phyloP scores from a whole-genome alignment of 2,797 vertebrate genomes.

The Fratercula arctica region DNA sequence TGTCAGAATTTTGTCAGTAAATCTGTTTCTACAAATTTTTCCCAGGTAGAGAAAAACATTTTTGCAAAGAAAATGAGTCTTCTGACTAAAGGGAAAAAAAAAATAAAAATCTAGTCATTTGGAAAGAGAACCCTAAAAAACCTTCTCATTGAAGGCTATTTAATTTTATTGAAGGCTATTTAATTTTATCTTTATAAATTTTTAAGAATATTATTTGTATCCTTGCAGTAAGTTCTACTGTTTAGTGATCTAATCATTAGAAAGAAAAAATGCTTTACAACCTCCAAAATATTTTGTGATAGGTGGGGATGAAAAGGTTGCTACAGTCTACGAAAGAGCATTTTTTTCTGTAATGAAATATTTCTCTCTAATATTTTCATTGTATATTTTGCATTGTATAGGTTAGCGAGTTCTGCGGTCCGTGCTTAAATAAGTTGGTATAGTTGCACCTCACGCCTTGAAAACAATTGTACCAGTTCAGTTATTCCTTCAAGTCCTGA shows the following conservation, averaged over 20 bases:
- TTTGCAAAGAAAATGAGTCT: constrained; percentile 13
- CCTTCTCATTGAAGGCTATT: not conserved
- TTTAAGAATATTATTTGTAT: not conserved
- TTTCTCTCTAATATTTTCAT: not conserved
- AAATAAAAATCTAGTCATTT: not conserved
- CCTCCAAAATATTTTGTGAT: not conserved
- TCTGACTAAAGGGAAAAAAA: not conserved
- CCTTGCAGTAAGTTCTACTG: not conserved
- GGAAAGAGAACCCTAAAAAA: not conserved
- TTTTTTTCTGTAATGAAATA: not conserved
- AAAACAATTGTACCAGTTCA: not conserved
- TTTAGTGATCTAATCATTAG: not conserved
- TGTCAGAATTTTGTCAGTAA: constrained; percentile 58
- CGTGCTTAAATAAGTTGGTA: not conserved
- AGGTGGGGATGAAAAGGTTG: not conserved
- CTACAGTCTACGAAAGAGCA: not conserved
- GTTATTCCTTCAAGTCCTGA: not conserved
- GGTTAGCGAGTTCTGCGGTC: rapidly evolving
- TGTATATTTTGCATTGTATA: not conserved
- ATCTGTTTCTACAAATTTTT: constrained; percentile 51
- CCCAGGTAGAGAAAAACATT: constrained; percentile 37
- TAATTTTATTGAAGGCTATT: not conserved
- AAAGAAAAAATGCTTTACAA: not conserved
- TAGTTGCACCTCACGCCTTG: not conserved
- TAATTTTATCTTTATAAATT: not conserved